These are phyloP conservation scores for Pentalonia nigronervosa DNA, from an alignment of 1,140 invertebrate species.

Conservation along the genomic window DNA sequence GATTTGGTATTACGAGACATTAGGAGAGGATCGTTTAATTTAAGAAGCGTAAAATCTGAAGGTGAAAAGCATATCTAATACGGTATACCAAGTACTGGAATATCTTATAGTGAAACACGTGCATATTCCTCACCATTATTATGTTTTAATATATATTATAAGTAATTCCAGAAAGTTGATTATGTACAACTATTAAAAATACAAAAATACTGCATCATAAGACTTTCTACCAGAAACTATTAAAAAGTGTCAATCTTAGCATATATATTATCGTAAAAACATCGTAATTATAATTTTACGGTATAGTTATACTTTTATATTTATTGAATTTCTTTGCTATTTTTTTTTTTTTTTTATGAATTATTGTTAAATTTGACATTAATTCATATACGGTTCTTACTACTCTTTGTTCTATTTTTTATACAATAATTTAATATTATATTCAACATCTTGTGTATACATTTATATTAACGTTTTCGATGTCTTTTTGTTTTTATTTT, in stretches of 20 bases:
- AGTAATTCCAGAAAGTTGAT: constrained; percentile 9
- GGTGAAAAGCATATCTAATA: constrained; percentile 7
- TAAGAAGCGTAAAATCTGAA: constrained; percentile 54
- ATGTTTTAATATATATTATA: neutral
- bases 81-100: neutral
- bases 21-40: constrained; percentile 62
- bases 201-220: neutral
- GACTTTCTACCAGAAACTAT: neutral
- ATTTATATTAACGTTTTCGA: constrained; percentile 2
- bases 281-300: neutral
- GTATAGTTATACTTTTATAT: neutral
- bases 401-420: neutral
- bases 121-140: neutral
- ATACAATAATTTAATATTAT: constrained; percentile 1
- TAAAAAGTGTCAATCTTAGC: neutral
- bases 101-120: neutral
- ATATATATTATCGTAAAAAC: neutral
- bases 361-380: constrained; percentile 2
- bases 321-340: constrained; percentile 21
- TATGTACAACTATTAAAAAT: neutral
- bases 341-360: constrained; percentile 2
- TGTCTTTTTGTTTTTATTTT: neutral
- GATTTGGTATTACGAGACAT: constrained; percentile 63
- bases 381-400: neutral
- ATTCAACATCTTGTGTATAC: neutral